Base-by-base conservation (phyloP, 2,113 vertebrate species). In the Ariopsis seemanni region DNA sequence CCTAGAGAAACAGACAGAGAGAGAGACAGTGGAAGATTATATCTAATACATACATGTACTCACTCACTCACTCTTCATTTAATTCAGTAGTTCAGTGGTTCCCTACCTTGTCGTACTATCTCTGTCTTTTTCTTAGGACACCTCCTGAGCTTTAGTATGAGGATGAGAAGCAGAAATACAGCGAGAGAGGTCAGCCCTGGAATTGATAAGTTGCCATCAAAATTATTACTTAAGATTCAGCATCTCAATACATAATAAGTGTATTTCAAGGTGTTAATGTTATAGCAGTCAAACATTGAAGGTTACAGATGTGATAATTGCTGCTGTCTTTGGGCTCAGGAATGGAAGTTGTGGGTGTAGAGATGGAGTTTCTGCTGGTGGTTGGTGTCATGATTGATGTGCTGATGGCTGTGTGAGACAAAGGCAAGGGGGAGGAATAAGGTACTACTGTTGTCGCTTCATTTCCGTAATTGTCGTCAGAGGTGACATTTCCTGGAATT, bases 1-100 rank as follows among this genome's bases (percentile, higher is more conserved):
- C 93, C 93, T 91, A 57, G 42, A 86, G 52, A 85, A 75, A 77
- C 20, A 90, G 82, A 89, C 17, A 65, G 4, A 83, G 11, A 85
- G 50, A 14, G 12, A 65, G 50, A 58, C 9, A 11, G 18, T 34
- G 14, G 78, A 63, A 75, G 15, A 89, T 7, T 52, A 4, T 15
- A 25, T 69, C 15, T 25, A 8, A 67, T 25, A 85, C 11, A 42
- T 5, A 30, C 52, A 15, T 10, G n/a, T 7, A 57, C 4, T 42
- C 42, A 4, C 42, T 42, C 42, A 4, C 72, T 14, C 34, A 50
- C 30, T 34, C 27, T 58, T 80, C 1, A 72, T 12, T 20, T 20
- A 34, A 15, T 65, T 30, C 0, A 15, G 48, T n/a, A 67, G 7
- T 1, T 58, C 27, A 7, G 20, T 34, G 4, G 20, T 85, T 63